phyloP scores from a whole-genome alignment of 2,113 vertebrate species.

The Castor canadensis region DNA sequence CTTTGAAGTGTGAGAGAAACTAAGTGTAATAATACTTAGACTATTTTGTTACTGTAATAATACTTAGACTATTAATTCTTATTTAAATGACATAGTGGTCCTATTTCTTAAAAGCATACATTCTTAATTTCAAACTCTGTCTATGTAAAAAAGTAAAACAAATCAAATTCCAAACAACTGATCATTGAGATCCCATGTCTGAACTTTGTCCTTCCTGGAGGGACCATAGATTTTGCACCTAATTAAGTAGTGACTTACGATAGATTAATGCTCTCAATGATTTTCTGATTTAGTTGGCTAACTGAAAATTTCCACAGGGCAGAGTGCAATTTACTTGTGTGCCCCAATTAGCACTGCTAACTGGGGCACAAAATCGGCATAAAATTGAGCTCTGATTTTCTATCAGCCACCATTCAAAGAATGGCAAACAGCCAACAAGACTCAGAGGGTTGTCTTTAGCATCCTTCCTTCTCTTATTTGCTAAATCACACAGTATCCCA shows the following conservation, averaged over 20 bases:
- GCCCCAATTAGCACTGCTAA: constrained; percentile 90
- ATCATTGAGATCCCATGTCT: constrained; percentile 67
- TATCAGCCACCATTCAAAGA: constrained; percentile 64
- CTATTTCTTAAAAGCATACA: background rate
- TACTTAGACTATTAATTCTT: constrained; percentile 22
- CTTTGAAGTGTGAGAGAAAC: background rate
- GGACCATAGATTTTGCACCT: constrained; percentile 85
- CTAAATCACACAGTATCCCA: background rate
- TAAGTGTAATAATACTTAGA: no score
- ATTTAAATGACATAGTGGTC: background rate
- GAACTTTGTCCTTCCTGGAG: constrained; percentile 84
- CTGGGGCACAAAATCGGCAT: constrained; percentile 89
- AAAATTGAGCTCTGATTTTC: constrained; percentile 77
- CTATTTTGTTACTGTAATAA: background rate
- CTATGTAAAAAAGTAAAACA: constrained; percentile 34
- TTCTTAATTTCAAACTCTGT: constrained; percentile 18
- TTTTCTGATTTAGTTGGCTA: constrained; percentile 87
- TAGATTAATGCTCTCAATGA: constrained; percentile 80
- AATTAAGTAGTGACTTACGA: constrained; percentile 84
- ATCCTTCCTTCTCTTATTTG: background rate
- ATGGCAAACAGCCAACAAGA: constrained; percentile 36
- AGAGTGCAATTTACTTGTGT: constrained; percentile 85
- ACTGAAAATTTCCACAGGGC: constrained; percentile 88
- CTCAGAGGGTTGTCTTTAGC: constrained; percentile 40
- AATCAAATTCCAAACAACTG: constrained; percentile 33